Conservation (phyloP, 23 tunicate species). For the Ciona savignyi region DNA sequence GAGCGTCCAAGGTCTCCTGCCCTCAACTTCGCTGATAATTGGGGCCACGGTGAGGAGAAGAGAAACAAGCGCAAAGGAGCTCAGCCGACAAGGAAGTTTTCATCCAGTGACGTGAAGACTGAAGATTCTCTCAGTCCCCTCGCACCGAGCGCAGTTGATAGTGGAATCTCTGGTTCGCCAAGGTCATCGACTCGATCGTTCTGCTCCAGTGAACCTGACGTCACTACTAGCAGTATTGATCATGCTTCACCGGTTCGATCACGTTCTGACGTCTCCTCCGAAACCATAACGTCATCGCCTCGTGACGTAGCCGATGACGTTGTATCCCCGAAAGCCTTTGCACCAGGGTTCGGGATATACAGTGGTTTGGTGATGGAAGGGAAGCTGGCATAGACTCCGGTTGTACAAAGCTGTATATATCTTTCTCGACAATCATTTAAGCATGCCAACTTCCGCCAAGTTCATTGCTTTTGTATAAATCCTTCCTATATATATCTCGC, state of each 20-base stretch:
- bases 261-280: conserved; percentile 4
- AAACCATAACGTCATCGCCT: conserved; percentile 5
- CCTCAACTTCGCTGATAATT: not conserved
- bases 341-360: not conserved
- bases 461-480: too few species aligned
- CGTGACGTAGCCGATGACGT: not conserved
- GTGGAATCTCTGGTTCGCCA: conserved; percentile 25
- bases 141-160: conserved; percentile 12
- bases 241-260: conserved; percentile 21
- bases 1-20: not conserved
- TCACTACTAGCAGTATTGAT: not conserved
- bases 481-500: too few species aligned
- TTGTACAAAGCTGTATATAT: too few species aligned
- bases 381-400: too few species aligned
- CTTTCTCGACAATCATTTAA: too few species aligned
- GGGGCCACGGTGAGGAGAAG: conserved; percentile 17
- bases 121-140: conserved; percentile 9
- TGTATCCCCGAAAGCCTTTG: conserved; percentile 4
- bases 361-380: not conserved
- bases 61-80: conserved; percentile 30
- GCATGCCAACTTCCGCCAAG: too few species aligned
- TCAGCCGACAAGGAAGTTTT: conserved; percentile 25
- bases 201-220: conserved; percentile 14
- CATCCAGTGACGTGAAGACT: conserved; percentile 10
- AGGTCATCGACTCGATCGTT: conserved; percentile 19